Evolutionary conservation across 1,140 invertebrate genomes (phyloP).

Genomic region (Myzus persicae): DNA sequence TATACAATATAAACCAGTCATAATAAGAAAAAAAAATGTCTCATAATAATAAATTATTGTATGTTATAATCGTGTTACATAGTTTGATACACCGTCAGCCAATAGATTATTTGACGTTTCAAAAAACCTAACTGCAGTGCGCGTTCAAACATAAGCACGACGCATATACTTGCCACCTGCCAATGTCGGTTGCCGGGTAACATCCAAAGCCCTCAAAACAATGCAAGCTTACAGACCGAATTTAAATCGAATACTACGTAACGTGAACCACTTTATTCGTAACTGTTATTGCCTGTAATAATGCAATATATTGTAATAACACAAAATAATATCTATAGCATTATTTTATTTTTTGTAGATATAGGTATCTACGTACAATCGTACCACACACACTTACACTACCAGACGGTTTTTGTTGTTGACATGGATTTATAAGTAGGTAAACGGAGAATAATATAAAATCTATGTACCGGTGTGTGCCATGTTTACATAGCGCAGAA

Average conservation of each 20-base stretch:
- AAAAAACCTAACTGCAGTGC: neutral
- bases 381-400: neutral
- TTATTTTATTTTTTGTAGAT: neutral
- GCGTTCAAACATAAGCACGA: neutral
- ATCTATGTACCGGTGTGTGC: constrained; percentile 12
- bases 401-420: neutral
- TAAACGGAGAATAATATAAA: neutral
- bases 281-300: neutral
- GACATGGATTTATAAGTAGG: neutral
- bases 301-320: neutral
- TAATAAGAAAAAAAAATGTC: neutral
- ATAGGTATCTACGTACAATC: neutral
- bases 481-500: neutral
- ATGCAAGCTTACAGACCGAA: neutral
- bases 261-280: neutral
- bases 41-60: neutral
- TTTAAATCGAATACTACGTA: neutral
- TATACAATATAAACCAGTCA: neutral
- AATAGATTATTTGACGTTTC: neutral
- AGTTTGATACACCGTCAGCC: constrained; percentile 13
- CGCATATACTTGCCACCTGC: constrained; percentile 20
- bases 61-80: neutral
- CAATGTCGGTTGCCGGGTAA: constrained; percentile 45
- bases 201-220: constrained; percentile 33
- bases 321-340: neutral